These are phyloP conservation scores for Platalea minor DNA, from an alignment of 2,797 vertebrate species.

Conservation along the genomic window DNA sequence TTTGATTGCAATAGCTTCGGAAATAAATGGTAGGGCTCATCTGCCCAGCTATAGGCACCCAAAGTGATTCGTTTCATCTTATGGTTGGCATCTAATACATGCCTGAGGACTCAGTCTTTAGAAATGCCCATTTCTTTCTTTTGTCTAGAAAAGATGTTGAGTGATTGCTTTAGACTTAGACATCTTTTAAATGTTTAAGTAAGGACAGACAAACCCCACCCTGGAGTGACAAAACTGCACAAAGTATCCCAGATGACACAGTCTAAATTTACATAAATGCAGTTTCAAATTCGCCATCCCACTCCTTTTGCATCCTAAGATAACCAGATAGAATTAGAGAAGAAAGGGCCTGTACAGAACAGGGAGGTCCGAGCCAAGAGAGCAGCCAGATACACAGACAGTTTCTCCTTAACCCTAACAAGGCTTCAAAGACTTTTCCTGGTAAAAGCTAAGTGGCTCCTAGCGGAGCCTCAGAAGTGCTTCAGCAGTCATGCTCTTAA, in stretches of 20 bases:
- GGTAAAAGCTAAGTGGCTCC: not conserved
- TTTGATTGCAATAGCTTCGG: not conserved
- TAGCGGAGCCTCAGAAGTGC: not conserved
- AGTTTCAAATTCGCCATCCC: not conserved
- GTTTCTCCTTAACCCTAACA: not conserved
- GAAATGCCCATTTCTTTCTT: not conserved
- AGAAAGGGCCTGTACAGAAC: not conserved
- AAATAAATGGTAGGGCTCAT: not conserved
- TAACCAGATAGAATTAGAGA: not conserved
- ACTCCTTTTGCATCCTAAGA: not conserved
- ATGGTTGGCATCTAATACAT: not conserved
- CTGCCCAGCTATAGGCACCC: not conserved
- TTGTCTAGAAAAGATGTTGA: not conserved
- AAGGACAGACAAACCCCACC: not conserved
- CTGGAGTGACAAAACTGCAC: not conserved
- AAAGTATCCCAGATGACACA: not conserved
- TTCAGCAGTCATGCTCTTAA: not conserved
- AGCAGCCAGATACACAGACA: not conserved
- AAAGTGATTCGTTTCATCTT: not conserved
- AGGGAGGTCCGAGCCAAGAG: not conserved
- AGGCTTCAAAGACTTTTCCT: not conserved
- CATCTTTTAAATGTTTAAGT: not conserved
- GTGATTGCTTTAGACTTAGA: not conserved
- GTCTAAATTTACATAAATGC: not conserved
- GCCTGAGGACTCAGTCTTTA: not conserved